These are phyloP conservation scores for Pelecanoides urinatrix DNA, from an alignment of 2,113 vertebrate species.

Conservation along the genomic window DNA sequence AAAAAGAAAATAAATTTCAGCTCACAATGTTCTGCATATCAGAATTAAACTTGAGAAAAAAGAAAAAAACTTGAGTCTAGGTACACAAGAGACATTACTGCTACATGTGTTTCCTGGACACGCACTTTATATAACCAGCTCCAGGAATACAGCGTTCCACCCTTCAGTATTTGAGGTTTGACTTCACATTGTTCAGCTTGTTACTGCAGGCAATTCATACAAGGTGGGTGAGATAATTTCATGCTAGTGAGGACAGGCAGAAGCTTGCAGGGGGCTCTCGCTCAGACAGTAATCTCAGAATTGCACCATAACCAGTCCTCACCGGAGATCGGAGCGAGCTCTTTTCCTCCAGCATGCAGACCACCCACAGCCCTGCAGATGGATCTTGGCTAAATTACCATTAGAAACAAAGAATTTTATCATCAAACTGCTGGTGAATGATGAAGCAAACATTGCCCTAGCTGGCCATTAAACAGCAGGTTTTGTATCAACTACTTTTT, in stretches of 20 bases:
- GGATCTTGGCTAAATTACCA: not conserved
- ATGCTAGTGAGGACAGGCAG: slow-evolving; percentile 17
- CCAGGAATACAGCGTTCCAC: not conserved
- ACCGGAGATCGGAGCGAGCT: not conserved
- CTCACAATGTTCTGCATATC: not conserved
- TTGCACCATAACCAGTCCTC: not conserved
- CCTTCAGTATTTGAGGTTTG: not conserved
- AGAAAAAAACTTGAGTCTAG: not conserved
- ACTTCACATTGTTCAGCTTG: slow-evolving; percentile 31
- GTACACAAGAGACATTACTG: not conserved
- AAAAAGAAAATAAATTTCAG: not conserved
- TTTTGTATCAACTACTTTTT: not conserved
- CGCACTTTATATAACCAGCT: not conserved
- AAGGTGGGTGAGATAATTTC: slow-evolving; percentile 6
- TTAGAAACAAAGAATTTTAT: not conserved
- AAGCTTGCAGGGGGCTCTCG: slow-evolving; percentile 26
- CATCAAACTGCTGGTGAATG: not conserved
- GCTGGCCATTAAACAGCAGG: not conserved
- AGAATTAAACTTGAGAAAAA: not conserved
- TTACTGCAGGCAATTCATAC: slow-evolving; percentile 13
- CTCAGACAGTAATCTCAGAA: slow-evolving; percentile 42
- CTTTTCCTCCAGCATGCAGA: not conserved
- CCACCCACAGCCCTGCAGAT: not conserved
- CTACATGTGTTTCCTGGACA: not conserved
- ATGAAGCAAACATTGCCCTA: not conserved